Conservation (phyloP, 2,113 vertebrate genomes). For the Indicator indicator region DNA sequence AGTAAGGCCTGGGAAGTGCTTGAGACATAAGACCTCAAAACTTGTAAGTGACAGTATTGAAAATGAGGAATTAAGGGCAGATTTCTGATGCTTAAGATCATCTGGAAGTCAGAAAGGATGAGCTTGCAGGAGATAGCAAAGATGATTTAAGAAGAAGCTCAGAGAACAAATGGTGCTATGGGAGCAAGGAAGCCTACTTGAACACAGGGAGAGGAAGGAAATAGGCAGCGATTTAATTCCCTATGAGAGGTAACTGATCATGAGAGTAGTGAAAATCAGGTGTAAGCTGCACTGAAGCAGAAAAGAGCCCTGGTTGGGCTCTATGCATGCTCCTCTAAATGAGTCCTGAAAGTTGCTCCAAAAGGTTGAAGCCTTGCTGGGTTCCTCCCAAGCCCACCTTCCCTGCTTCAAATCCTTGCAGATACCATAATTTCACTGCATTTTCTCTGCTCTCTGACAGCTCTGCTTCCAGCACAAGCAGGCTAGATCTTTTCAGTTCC, state of each 20-base stretch:
- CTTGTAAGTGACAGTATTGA: not conserved
- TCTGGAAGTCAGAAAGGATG: not conserved
- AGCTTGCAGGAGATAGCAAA: not conserved
- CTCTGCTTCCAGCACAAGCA: constrained; percentile 1
- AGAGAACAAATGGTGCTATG: not conserved
- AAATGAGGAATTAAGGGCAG: not conserved
- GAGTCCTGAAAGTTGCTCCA: not conserved
- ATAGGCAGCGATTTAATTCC: not conserved
- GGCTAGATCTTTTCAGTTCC: not conserved
- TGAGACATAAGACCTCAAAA: not conserved
- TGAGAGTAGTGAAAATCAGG: not conserved
- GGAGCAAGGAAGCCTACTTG: not conserved
- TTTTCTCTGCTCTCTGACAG: constrained; percentile 6
- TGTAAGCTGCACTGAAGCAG: not conserved
- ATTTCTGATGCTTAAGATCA: not conserved
- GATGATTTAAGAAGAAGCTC: not conserved
- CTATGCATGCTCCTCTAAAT: not conserved
- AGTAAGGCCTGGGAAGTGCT: not conserved
- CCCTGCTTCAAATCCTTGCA: not conserved
- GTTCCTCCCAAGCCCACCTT: not conserved
- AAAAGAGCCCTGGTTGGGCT: not conserved
- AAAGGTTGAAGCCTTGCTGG: not conserved
- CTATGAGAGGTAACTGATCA: not conserved
- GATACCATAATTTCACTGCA: not conserved
- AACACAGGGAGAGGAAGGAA: not conserved